Base-by-base conservation (phyloP, 2,797 vertebrate genomes). In the Enteromius argenteus region DNA sequence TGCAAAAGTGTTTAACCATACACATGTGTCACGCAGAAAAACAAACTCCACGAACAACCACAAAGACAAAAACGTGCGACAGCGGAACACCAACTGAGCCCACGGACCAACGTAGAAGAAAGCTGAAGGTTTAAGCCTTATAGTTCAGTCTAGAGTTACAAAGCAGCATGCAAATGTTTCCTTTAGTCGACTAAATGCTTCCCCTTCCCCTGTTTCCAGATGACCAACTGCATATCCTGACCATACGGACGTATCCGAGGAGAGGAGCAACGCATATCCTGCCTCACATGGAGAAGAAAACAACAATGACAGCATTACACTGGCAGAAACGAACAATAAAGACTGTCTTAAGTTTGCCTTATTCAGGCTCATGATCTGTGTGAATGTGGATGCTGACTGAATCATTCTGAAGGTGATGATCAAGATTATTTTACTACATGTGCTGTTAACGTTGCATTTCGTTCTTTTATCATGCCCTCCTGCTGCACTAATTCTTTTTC, bases 31-130 rank as follows among this genome's bases (percentile, higher is more conserved):
- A 83, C 72, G 74, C 80, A 99, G 98, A 96, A 99, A 99, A 97
- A 98, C 97, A 84, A 99, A 99, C 94, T 99, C 98, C 89, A 99
- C 98, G 92, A 99, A 99, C 95, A 99, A 99, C 94, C 98, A 99
- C 93, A 99, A 99, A 96, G 98, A 99, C 93, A 99, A 99, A 97
- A 99, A 97, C 94, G 94, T 99, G 93, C 97, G 98, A 90, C 98
- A 99, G 95, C 97, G 98, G 95, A 99, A 98, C 95, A 97, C 96
- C 92, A 99, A 99, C 95, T 99, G 97, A 96, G 90, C 89, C 77
- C 77, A 81, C n/a, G 64, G 56, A 79, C 71, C 56, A 69, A 68
- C 21, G 44, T 49, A 74, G 76, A 86, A 87, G 72, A 87, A 86
- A 85, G 58, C 66, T 66, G 17, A 42, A 56, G 39, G 64, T 58